These are phyloP conservation scores for Papio anubis DNA, from an alignment of 2,113 vertebrate species.

Conservation along the genomic window DNA sequence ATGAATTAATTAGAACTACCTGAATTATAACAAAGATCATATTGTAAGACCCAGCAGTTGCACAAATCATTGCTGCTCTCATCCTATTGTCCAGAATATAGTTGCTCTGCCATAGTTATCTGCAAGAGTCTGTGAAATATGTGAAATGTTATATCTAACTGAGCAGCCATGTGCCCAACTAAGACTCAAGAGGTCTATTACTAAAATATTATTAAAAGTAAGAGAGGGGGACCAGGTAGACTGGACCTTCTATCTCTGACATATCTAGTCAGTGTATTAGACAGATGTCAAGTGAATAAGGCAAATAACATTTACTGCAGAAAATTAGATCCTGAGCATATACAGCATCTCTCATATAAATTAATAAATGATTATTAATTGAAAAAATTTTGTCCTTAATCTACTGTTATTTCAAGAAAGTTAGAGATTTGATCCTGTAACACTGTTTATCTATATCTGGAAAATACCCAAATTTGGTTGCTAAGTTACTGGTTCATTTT, in stretches of 20 bases:
- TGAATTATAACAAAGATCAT: background rate
- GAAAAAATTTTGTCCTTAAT: background rate
- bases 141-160: background rate
- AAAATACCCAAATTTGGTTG: conserved; percentile 42
- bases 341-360: background rate
- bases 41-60: background rate
- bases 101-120: background rate
- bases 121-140: background rate
- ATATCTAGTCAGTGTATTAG: background rate
- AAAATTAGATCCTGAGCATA: background rate
- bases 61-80: background rate
- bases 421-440: background rate
- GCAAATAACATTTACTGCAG: background rate
- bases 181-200: background rate
- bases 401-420: background rate
- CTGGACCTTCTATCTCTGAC: too few relatives aligned
- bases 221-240: background rate
- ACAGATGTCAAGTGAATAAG: background rate
- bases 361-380: conserved; percentile 23
- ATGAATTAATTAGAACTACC: background rate
- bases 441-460: background rate
- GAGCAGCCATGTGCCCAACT: background rate
- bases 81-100: background rate
- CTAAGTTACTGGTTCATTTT: conserved; percentile 61
- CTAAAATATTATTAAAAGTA: background rate